Base-by-base conservation (phyloP, 2,113 vertebrate species). In the Pachyramphus minor region DNA sequence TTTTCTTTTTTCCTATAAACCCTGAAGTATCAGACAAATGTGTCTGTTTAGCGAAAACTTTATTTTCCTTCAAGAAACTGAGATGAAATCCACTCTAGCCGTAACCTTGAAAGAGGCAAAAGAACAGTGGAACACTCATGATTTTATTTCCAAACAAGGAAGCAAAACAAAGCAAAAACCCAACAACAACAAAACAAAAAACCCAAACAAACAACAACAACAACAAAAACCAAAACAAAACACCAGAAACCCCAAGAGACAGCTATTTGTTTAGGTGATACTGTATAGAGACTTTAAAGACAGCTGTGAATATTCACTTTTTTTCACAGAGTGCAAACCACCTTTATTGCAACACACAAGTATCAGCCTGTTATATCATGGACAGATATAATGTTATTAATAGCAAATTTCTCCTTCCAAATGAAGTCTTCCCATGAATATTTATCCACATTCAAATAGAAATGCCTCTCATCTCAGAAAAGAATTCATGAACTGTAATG, bases 401-500 rank as follows among this genome's bases (percentile, higher is more conserved):
- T 41, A 84, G 75, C 55, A 86, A 90, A 80, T 80, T 86, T 31
- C 22, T 80, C 58, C 39, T 66, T 66, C 67, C 44, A 84, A 41
- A 87, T 64, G n/a, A 82, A 91, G 68, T 42, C 39, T 42, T 80
- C 0, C 68, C 30, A 80, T 94, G 55, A 95, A 95, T 96, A 94
- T 93, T 91, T 96, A 96, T 83, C 82, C 71, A 30, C 27, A 74
- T 80, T 93, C 59, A 91, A 74, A 69, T 17, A 91, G n/a, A 20
- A 90, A 66, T 33, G 44, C 42, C 17, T 91, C 66, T 90, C 67
- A 85, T 94, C 81, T 95, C 74, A 2, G 41, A 67, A 89, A 90
- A 87, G 84, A 77, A 93, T 72, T 90, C 45, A 77, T 80, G 78
- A 87, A 85, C 81, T 91, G 91, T 89, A 84, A 93, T 88, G 39